Base-by-base conservation (phyloP, 92 coral and sea anemone species). In the Umimayanthus chanpuru region DNA sequence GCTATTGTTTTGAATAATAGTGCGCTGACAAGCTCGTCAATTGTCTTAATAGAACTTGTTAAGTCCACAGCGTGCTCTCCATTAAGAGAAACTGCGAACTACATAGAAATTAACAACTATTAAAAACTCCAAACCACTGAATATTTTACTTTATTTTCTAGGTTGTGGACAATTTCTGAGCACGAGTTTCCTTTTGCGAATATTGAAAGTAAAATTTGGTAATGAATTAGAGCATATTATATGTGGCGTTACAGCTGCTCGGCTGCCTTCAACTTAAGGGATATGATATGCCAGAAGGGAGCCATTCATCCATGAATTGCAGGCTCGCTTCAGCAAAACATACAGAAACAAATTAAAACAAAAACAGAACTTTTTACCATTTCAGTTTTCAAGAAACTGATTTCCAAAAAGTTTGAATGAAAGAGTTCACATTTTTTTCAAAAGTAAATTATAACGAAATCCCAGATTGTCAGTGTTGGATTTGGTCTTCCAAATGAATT, bases 91-190 rank as follows among this genome's bases (percentile, higher is more conserved):
- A 80, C 68, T 16, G 41, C n/a, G 84, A 29, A 80, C 43, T 56
- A 18, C 67, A 50, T 15, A 30, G 32, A 65, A 81, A 81, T 49
- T 49, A 81, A 81, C 70, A 81, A 81, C 71, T 56, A 81, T 40
- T 26, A 36, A 80, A 80, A 56, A 53, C 85, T 80, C 44, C 67
- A 80, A 80, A 80, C 85, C 47, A 39, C 85, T 5, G 23, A 80
- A 53, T 56, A 32, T 14, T 55, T 80, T 80, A 14, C 6, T 10
- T 30, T 28, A 15, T 3, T 55, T 80, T 80, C 43, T 55, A 6
- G 25, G 7, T 41, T 14, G 41, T 9, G 67, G 56, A 55, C 79
- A 39, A 6, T 2, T 15, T 80, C 49, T 32, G 25, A 29, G 26
- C 44, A 26, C 23, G 41, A 80, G 0, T 15, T 55, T 55, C 38